Evolutionary conservation across 2,888 invertebrate species (phyloP).

Genomic region (Nemotelus nigrinus): DNA sequence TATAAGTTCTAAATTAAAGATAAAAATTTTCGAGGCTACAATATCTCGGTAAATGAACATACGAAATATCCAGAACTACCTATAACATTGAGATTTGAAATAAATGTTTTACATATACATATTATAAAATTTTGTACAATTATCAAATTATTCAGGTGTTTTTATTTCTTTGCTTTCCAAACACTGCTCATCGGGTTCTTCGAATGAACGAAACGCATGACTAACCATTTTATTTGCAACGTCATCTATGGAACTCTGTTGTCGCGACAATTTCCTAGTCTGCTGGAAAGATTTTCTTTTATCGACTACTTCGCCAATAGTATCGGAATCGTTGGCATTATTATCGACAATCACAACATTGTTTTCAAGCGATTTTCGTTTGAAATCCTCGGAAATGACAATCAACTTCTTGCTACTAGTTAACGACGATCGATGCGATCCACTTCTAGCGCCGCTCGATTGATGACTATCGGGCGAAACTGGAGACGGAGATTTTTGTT

Average conservation of each 20-base stretch:
- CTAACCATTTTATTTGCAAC: conserved; percentile 52
- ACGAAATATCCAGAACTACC: conserved; percentile 20
- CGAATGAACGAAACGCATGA: conserved; percentile 52
- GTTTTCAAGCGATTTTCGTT: conserved; percentile 51
- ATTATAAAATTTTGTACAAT: conserved; percentile 24
- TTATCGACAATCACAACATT: conserved; percentile 50
- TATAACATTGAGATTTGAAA: conserved; percentile 7
- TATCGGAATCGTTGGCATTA: conserved; percentile 4
- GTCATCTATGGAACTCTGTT: conserved; percentile 52
- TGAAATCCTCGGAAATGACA: conserved; percentile 52
- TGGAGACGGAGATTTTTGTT: conserved; percentile 34
- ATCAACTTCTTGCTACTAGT: conserved; percentile 48
- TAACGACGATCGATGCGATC: background rate
- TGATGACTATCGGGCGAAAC: conserved; percentile 33
- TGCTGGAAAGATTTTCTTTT: conserved; percentile 48
- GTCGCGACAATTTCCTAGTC: conserved; percentile 43
- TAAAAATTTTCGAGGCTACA: conserved; percentile 1
- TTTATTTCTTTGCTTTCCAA: conserved; percentile 52
- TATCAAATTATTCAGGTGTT: conserved; percentile 43
- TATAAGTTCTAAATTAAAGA: background rate
- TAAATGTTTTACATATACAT: too few species aligned
- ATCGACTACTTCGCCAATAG: conserved; percentile 18
- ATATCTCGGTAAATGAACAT: background rate
- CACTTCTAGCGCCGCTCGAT: background rate
- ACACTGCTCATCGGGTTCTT: conserved; percentile 52